A percentile compares a stretch with the other conserved stretches of the same genome.
These are phyloP conservation scores for Ptychodera flava DNA, from an alignment of 35 echinoderm and acorn worm species.

Conservation along the genomic window DNA sequence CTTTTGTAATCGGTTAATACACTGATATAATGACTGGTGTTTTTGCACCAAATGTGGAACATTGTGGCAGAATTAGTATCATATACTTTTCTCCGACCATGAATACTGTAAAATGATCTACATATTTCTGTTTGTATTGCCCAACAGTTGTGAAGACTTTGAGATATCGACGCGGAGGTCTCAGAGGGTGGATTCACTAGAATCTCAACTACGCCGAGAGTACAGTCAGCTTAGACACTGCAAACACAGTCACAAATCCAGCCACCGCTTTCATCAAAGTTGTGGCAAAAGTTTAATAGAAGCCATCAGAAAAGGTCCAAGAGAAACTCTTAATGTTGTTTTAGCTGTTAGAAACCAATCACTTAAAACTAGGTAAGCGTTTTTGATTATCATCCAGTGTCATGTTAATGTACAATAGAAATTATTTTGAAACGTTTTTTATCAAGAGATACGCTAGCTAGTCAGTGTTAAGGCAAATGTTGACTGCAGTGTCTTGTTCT, in stretches of 20 bases:
- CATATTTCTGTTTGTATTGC: no score
- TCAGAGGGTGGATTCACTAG: background rate
- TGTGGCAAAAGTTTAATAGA: background rate
- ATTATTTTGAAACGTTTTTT: no score
- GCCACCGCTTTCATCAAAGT: background rate
- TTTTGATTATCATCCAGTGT: background rate
- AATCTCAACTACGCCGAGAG: background rate
- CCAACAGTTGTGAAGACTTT: background rate
- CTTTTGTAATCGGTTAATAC: no score
- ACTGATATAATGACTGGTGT: no score
- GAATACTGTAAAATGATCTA: no score
- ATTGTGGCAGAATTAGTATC: no score
- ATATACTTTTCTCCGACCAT: no score
- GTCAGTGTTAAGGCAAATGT: no score
- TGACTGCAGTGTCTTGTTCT: no score
- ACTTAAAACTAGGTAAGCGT: conserved; percentile 4
- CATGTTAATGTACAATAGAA: no score
- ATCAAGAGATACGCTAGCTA: no score
- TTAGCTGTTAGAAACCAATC: conserved; percentile 21
- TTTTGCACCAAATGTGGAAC: no score
- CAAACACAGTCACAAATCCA: background rate
- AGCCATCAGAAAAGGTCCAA: background rate
- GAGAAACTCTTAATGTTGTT: background rate
- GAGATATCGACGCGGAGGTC: background rate
- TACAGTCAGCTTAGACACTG: background rate